These are phyloP conservation scores for Dipodomys merriami DNA, from an alignment of 2,113 vertebrate genomes.

Conservation along the genomic window DNA sequence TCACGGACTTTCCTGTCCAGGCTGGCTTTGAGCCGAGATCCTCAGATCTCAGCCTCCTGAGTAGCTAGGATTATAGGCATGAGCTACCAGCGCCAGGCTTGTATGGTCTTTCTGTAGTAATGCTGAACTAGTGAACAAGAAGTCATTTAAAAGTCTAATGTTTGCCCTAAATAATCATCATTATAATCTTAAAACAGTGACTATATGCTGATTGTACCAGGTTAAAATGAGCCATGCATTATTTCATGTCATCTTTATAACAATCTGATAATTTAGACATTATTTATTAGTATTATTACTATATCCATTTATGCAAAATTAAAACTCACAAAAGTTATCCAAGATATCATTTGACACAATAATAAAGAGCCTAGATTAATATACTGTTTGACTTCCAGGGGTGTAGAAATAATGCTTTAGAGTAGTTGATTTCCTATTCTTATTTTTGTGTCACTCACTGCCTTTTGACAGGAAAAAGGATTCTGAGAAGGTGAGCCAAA, in stretches of 20 bases:
- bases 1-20: too few species aligned
- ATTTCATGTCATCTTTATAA: slow-evolving; percentile 29
- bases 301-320: background rate
- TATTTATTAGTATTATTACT: background rate
- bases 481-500: background rate
- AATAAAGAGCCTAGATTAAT: background rate
- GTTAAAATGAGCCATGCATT: background rate
- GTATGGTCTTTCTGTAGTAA: background rate
- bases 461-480: background rate
- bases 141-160: background rate
- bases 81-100: too few species aligned
- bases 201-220: background rate
- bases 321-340: background rate
- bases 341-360: background rate
- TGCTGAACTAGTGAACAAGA: background rate
- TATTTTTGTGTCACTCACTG: background rate
- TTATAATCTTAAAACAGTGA: background rate
- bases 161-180: background rate
- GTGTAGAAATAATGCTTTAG: background rate
- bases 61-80: too few species aligned
- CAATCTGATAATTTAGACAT: background rate
- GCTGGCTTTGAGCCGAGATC: too few species aligned
- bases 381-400: background rate
- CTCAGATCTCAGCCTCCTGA: too few species aligned
- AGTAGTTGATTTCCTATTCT: background rate